These are phyloP conservation scores for Rafetus swinhoei DNA, from an alignment of 2,113 vertebrate species.

Conservation along the genomic window DNA sequence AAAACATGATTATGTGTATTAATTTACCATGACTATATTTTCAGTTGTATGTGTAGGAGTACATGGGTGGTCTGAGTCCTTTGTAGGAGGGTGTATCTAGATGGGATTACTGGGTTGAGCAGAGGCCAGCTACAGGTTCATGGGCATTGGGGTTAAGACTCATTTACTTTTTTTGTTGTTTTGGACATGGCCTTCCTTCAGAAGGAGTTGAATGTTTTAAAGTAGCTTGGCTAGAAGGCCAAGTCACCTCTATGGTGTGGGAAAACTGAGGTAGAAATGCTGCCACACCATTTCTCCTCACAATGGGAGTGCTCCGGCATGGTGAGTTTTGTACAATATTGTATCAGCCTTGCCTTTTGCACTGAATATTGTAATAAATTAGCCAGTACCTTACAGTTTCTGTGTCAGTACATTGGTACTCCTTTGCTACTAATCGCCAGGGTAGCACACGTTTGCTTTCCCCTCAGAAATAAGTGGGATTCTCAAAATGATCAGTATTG, in stretches of 20 bases:
- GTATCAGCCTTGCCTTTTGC: background rate
- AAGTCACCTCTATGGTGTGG: background rate
- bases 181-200: background rate
- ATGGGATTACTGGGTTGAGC: background rate
- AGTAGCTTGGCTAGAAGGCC: background rate
- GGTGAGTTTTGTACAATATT: background rate
- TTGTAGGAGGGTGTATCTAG: background rate
- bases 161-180: background rate
- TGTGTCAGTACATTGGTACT: background rate
- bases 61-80: background rate
- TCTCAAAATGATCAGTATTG: background rate
- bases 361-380: background rate
- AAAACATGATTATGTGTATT: background rate
- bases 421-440: background rate
- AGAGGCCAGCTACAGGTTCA: background rate
- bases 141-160: background rate
- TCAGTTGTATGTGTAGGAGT: background rate
- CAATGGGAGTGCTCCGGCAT: background rate
- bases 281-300: background rate
- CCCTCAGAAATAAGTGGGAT: background rate
- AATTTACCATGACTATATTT: background rate
- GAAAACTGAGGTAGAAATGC: background rate
- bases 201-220: background rate
- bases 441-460: background rate
- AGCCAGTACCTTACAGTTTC: slow-evolving; percentile 15